Conservation (phyloP, 2,113 vertebrate genomes). For the Garra rufa region DNA sequence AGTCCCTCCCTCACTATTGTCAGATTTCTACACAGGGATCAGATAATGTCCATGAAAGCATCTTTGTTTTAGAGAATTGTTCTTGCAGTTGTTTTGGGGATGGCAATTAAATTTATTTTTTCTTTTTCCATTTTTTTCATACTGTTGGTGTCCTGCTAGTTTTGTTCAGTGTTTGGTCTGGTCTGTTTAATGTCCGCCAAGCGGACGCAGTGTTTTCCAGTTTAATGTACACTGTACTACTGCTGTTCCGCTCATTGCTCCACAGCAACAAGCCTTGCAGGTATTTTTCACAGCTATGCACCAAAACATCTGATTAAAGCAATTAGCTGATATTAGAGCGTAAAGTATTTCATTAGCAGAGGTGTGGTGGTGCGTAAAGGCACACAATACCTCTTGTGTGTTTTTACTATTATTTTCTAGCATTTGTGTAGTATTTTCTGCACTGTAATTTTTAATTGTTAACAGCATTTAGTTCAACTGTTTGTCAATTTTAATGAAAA, state of each 20-base stretch:
- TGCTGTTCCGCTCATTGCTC: conserved; percentile 26
- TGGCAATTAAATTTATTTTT: neutral
- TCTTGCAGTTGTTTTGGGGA: neutral
- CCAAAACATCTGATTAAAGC: conserved; percentile 30
- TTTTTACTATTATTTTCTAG: neutral
- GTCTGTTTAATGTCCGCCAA: conserved; percentile 19
- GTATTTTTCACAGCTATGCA: conserved; percentile 32
- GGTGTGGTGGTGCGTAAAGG: neutral
- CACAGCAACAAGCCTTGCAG: conserved; percentile 33
- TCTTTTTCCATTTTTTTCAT: neutral
- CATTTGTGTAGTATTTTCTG: neutral
- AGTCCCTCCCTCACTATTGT: neutral
- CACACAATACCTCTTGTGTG: neutral
- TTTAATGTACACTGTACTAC: neutral
- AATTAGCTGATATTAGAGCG: conserved; percentile 38
- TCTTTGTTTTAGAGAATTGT: neutral
- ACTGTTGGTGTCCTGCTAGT: neutral
- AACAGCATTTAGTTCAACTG: too few species aligned
- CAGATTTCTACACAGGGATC: neutral
- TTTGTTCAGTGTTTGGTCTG: neutral
- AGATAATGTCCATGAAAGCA: neutral
- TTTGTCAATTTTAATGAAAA: neutral
- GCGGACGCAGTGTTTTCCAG: neutral
- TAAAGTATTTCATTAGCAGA: conserved; percentile 13
- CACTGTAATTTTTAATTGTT: too few species aligned